phyloP scores from a whole-genome alignment of 2,888 invertebrate species.

The Cyrtodaria siliqua region DNA sequence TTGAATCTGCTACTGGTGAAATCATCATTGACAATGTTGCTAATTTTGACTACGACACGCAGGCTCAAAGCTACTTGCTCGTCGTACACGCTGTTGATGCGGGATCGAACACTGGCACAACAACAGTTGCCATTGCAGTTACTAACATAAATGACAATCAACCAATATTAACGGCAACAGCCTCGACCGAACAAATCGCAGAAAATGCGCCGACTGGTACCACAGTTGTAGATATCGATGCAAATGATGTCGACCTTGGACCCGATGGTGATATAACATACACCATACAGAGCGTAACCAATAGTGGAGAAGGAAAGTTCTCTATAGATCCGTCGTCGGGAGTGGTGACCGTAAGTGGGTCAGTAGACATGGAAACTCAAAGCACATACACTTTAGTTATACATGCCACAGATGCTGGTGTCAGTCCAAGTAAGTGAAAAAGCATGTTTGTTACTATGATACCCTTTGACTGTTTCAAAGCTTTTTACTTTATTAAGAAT shows the following conservation, averaged over 20 bases:
- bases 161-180: constrained; percentile 57
- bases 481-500: too few species aligned
- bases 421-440: constrained; percentile 33
- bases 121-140: constrained; percentile 64
- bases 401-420: constrained; percentile 62
- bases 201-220: constrained; percentile 59
- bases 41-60: constrained; percentile 75
- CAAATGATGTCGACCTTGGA: constrained; percentile 71
- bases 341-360: constrained; percentile 51
- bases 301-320: constrained; percentile 43
- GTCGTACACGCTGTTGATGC: constrained; percentile 88
- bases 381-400: constrained; percentile 57
- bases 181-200: constrained; percentile 50
- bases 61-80: constrained; percentile 58
- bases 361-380: constrained; percentile 71
- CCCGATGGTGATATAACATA: constrained; percentile 69
- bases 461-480: too few species aligned
- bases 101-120: constrained; percentile 59
- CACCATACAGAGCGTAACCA: constrained; percentile 57
- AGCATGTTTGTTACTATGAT: too few species aligned
- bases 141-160: constrained; percentile 68
- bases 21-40: constrained; percentile 67
- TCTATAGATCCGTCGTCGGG: constrained; percentile 65
- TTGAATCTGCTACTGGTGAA: constrained; percentile 61
- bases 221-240: constrained; percentile 62